Conservation (phyloP, 35 echinoderm and acorn worm species). For the Lytechinus pictus region DNA sequence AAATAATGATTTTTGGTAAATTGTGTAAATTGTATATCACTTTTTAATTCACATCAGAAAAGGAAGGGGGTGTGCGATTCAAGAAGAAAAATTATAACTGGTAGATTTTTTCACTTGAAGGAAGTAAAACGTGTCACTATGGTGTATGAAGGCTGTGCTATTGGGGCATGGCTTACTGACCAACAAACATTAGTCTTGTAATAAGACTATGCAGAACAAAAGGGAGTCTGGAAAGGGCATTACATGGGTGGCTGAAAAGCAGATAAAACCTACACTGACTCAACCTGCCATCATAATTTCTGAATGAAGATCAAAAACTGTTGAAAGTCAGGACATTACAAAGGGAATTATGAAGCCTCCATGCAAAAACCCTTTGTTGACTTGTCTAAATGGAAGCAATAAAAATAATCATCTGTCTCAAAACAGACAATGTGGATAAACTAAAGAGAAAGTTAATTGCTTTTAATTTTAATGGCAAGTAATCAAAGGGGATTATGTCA, state of each 20-base stretch:
- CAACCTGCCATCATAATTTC: neutral
- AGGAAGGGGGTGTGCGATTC: no score
- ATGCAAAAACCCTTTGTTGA: neutral
- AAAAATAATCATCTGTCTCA: neutral
- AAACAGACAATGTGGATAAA: neutral
- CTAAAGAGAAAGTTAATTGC: neutral
- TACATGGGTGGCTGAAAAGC: slow-evolving; percentile 16
- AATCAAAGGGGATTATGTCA: slow-evolving; percentile 2
- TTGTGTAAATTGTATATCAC: no score
- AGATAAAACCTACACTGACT: neutral
- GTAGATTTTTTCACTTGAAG: neutral
- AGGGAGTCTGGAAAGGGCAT: neutral
- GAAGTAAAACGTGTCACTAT: no score
- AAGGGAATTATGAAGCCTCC: neutral
- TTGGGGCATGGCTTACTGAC: neutral
- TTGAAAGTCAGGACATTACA: neutral
- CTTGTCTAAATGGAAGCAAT: neutral
- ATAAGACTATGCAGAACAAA: neutral
- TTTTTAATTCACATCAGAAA: no score
- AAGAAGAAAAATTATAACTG: neutral
- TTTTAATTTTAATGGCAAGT: neutral
- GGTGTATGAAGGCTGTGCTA: neutral
- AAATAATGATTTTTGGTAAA: neutral
- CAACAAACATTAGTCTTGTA: neutral
- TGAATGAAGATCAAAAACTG: neutral